Evolutionary conservation across 2,113 vertebrate species (phyloP).

Genomic region (Montifringilla adamsi): DNA sequence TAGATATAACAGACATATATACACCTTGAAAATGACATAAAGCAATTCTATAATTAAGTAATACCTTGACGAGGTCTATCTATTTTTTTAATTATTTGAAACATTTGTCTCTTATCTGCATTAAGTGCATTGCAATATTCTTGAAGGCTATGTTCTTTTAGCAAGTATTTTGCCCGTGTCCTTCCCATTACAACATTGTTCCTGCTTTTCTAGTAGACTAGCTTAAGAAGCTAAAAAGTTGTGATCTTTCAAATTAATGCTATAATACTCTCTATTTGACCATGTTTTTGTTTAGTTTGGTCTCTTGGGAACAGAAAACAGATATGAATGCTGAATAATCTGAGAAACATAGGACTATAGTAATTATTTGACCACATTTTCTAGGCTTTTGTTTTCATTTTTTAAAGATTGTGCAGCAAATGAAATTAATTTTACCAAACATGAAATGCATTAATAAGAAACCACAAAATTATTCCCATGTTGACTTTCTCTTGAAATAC

Average conservation of each 20-base stretch:
- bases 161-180: neutral
- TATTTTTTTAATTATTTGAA: neutral
- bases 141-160: neutral
- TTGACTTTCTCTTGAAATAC: neutral
- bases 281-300: neutral
- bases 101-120: neutral
- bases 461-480: neutral
- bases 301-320: neutral
- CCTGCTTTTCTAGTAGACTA: neutral
- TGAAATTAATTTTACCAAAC: neutral
- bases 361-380: slow-evolving; percentile 8
- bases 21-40: neutral
- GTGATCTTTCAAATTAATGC: slow-evolving; percentile 8
- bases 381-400: neutral
- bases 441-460: neutral
- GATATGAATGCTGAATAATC: neutral
- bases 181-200: neutral
- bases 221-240: neutral
- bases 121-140: neutral
- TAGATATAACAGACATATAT: neutral
- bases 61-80: accelerated
- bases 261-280: neutral
- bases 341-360: slow-evolving; percentile 2
- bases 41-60: neutral
- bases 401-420: neutral